Base-by-base conservation (phyloP, 2,797 vertebrate species). In the Pyrocephalus nanus region DNA sequence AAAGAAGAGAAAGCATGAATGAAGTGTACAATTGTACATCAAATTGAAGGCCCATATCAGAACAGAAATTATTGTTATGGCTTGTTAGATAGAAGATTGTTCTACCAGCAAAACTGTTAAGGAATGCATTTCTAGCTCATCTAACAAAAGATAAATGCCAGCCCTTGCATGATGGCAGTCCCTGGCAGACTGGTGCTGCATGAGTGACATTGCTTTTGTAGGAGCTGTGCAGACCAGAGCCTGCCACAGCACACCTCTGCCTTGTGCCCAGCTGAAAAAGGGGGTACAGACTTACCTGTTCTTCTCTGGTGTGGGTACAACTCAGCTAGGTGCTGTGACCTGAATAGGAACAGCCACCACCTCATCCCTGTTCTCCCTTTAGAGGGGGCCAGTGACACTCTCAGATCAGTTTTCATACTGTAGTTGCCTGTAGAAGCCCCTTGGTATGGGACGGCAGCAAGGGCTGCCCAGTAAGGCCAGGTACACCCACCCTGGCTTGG, bases 371-470 rank as follows among this genome's bases (percentile, higher is more conserved):
- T 7, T 69, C 16, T 77, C 17, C 23, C 23, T 54, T 79, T 11
- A n/a, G 5, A 3, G 16, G 22, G 71, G 11, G 9, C 10, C 54
- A 27, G 15, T 32, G 80, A 9, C n/a, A 10, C 29, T 22, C 7
- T 11, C 47, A 70, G 64, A 34, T 40, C 22, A 7, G 6, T 42
- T 73, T 40, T n/a, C 38, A 36, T 4, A 4, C 53, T 2, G 3
- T 5, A 42, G 38, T 8, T 69, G 36, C 43, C 34, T 64, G n/a
- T 29, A 40, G 58, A 27, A 86, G 34, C 9, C 34, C 38, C 23
- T 38, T 0, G 0, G 20, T 0, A 0, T 43, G 54, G 17, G 25
- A 26, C 22, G 34, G 65, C 48, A 27, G 5, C 29, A 29, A 36
- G 42, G 23, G 45, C 17, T 78, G 65, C 51, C n/a, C 40, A 1